Conservation (phyloP, 2,113 vertebrate genomes). For the Dinomys branickii region DNA sequence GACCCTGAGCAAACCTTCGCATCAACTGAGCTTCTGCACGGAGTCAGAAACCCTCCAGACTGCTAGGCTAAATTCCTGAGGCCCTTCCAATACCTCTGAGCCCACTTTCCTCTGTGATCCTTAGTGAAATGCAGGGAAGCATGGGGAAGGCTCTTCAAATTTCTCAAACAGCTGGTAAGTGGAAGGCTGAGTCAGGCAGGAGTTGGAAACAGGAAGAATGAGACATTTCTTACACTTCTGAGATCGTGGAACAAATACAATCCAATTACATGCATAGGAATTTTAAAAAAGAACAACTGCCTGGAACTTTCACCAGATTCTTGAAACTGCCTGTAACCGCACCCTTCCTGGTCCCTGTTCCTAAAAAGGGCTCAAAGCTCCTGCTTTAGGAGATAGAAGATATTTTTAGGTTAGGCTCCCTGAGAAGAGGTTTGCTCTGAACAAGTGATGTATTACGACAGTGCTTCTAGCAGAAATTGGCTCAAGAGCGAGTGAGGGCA, state of each 20-base stretch:
- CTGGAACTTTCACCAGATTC: conserved; percentile 13
- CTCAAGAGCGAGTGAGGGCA: neutral
- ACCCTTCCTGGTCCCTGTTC: too few relatives aligned
- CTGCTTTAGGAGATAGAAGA: neutral
- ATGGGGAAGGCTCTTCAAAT: neutral
- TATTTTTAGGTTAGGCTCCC: neutral
- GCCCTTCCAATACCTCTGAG: neutral
- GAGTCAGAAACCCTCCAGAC: neutral
- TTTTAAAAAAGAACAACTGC: neutral
- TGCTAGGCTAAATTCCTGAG: neutral
- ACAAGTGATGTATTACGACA: conserved; percentile 25
- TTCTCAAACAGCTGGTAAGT: conserved; percentile 6
- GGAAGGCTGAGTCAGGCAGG: conserved; percentile 29
- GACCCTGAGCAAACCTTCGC: neutral
- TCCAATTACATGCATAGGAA: neutral
- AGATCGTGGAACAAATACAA: conserved; percentile 11
- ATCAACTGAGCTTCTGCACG: neutral
- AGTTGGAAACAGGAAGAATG: conserved; percentile 17
- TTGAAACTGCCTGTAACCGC: neutral
- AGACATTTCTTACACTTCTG: conserved; percentile 16
- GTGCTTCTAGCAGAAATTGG: neutral
- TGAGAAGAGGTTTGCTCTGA: neutral
- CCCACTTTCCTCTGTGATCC: neutral
- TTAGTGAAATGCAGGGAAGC: neutral
- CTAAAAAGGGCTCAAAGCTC: neutral